These are phyloP conservation scores for Lampris incognitus DNA, from an alignment of 2,113 vertebrate genomes.

Conservation along the genomic window DNA sequence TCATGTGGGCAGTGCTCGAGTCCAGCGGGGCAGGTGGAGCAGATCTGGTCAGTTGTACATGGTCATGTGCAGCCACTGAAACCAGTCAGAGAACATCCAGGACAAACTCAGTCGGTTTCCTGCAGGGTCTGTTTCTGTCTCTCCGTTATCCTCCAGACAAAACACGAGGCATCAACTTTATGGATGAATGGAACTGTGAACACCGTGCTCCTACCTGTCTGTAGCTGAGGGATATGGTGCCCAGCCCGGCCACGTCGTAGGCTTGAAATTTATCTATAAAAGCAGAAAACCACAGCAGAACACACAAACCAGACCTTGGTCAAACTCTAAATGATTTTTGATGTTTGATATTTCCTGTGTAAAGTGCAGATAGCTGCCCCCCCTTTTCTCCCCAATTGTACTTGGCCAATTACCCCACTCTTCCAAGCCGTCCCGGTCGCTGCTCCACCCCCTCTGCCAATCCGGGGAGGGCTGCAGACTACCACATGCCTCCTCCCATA, in stretches of 20 bases:
- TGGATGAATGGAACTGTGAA: not conserved
- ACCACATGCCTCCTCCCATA: no score
- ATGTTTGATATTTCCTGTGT: not conserved
- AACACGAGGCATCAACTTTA: not conserved
- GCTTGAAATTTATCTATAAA: conserved; percentile 77
- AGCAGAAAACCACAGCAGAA: not conserved
- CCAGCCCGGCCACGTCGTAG: conserved; percentile 70
- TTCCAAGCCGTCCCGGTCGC: no score
- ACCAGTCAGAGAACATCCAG: conserved; percentile 41
- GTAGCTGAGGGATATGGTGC: conserved; percentile 71
- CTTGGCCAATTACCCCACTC: no score
- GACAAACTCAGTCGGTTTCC: not conserved
- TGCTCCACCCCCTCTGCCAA: no score
- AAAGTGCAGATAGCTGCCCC: not conserved
- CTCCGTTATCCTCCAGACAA: no score
- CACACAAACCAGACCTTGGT: not conserved
- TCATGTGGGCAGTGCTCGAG: no score
- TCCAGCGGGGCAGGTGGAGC: not conserved
- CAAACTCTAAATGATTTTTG: not conserved
- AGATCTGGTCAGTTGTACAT: conserved; percentile 78
- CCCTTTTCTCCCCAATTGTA: no score
- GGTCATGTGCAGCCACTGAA: conserved; percentile 81
- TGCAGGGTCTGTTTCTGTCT: no score
- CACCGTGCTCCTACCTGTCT: conserved; percentile 70
- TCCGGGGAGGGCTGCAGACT: no score